Evolutionary conservation across 2,888 invertebrate genomes (phyloP), one percentile per base, ranked within the genome.

Genomic region (Allophyes oxyacanthae): DNA sequence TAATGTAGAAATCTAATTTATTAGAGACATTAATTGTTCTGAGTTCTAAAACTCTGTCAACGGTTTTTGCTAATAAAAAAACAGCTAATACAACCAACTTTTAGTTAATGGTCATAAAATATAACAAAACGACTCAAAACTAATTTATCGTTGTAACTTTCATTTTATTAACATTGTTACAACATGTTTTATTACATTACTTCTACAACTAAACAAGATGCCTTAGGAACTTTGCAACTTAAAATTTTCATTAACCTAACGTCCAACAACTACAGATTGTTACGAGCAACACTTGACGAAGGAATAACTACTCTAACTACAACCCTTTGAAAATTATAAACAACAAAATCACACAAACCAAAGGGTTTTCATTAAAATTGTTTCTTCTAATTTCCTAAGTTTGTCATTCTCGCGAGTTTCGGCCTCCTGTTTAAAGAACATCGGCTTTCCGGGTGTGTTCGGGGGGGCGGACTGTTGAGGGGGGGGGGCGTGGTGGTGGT

Each of bases 301-400:
- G 45, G 50, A 62, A 67, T 64, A 64, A 64, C 67, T 64, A 72
- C 36, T 52, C 40, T n/a, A n/a, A n/a, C n/a, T 33, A 25, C 55
- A 33, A 54, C 48, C 51, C 55, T 49, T 70, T 57, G 38, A 14
- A 59, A 54, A 54, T 63, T 28, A 54, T 56, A 65, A 68, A 70
- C 61, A 72, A 55, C 55, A 61, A 52, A 62, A 67, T 71, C 51
- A 48, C 53, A 45, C 49, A 62, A 73, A 65, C 72, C 57, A 34
- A 57, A 64, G 54, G 32, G 51, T 64, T 68, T 59, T 66, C 56
- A 72, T 75, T 64, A 64, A 75, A 73, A 75, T 69, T 63, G 63
- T 69, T 75, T 64, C 64, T 69, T 64, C 60, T 71, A 75, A 79
- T 78, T 75, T 75, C 50, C 63, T 75, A 78, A 79, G 78, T 75